These are phyloP conservation scores for Nipponacmea schrenckii DNA, from an alignment of 2,888 invertebrate species.

Conservation along the genomic window DNA sequence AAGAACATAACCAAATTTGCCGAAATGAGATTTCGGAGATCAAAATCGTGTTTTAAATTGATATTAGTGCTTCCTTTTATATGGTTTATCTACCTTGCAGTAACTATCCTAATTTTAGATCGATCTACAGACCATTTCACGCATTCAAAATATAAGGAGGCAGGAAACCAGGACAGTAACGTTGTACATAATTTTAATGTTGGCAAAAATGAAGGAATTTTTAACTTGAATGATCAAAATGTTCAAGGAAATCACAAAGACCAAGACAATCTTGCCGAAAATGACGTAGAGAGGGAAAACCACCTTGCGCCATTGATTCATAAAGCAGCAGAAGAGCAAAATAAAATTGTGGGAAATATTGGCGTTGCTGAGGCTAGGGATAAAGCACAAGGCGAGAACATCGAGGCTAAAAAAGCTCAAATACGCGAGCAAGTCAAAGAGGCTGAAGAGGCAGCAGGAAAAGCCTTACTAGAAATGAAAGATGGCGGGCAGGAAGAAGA, in stretches of 20 bases:
- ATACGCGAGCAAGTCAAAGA: not conserved
- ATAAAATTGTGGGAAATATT: not conserved
- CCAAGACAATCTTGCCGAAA: not conserved
- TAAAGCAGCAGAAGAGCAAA: not conserved
- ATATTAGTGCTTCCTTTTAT: not conserved
- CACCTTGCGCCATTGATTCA: not conserved
- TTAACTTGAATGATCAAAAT: not conserved
- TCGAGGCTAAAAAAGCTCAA: not conserved
- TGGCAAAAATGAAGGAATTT: not conserved
- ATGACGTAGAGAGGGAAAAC: not conserved
- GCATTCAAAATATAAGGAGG: not conserved
- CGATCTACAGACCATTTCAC: not conserved
- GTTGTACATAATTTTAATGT: not conserved
- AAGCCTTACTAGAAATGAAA: not conserved
- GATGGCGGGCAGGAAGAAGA: not conserved
- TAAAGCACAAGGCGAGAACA: not conserved
- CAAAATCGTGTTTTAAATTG: not conserved
- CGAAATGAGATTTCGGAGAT: not conserved
- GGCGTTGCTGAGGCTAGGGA: not conserved
- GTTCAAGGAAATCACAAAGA: not conserved
- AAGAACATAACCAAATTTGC: too few relatives aligned
- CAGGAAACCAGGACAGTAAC: not conserved
- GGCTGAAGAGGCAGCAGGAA: not conserved
- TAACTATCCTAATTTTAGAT: not conserved
- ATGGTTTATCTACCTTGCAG: not conserved